Conservation (phyloP, 2,888 invertebrate species). For the Nipponacmea schrenckii region DNA sequence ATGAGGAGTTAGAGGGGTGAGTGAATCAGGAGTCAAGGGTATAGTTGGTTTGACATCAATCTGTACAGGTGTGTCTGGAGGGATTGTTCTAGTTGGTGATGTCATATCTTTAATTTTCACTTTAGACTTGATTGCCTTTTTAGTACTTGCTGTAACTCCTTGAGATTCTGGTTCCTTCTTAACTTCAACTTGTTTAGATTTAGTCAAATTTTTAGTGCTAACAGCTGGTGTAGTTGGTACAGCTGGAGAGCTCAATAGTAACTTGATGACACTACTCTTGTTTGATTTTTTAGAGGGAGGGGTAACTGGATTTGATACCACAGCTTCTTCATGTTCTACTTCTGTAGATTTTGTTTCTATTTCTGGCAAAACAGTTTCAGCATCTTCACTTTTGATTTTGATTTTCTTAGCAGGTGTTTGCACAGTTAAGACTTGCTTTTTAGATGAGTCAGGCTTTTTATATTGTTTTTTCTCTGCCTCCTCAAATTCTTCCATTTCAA, state of each 20-base stretch:
- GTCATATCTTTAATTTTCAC: constrained; percentile 27
- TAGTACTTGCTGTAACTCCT: neutral
- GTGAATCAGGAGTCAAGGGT: neutral
- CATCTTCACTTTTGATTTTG: constrained; percentile 25
- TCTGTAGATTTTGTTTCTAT: neutral
- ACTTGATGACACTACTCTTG: constrained; percentile 56
- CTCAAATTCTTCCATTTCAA: constrained; percentile 84
- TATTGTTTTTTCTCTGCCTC: constrained; percentile 56
- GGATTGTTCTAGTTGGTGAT: neutral
- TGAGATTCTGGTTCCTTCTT: constrained; percentile 13
- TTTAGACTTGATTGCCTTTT: constrained; percentile 22
- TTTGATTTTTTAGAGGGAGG: constrained; percentile 10
- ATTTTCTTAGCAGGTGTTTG: constrained; percentile 19
- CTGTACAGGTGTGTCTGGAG: neutral
- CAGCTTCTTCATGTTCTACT: neutral
- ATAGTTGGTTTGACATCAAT: neutral
- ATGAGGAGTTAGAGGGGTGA: neutral
- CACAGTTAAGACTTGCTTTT: constrained; percentile 17
- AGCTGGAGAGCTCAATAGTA: constrained; percentile 54
- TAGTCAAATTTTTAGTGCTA: constrained; percentile 38
- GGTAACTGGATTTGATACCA: constrained; percentile 2
- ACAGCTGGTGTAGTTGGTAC: constrained; percentile 43
- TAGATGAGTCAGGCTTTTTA: constrained; percentile 34
- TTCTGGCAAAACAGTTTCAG: constrained; percentile 11
- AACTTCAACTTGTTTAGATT: constrained; percentile 16